A percentile compares a stretch with the other conserved stretches of the same genome.
Conservation (phyloP, 2,888 invertebrate genomes). For the Cyclophora albipunctata region DNA sequence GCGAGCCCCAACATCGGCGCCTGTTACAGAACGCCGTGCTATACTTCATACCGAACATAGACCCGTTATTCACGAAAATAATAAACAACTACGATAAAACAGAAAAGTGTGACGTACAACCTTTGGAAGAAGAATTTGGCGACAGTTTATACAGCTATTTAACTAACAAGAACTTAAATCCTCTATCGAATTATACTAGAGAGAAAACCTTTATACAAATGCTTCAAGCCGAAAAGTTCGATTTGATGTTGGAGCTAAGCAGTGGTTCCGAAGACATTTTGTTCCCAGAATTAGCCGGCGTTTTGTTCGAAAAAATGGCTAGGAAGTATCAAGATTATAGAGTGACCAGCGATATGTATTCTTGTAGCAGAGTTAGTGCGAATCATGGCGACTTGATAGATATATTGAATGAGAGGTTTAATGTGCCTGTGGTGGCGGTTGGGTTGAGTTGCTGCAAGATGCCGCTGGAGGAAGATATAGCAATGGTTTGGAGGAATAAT, state of each 20-base stretch:
- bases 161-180: conserved; percentile 56
- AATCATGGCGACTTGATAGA: conserved; percentile 72
- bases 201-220: conserved; percentile 79
- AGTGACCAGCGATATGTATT: conserved; percentile 44
- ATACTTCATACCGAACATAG: conserved; percentile 83
- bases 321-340: conserved; percentile 58
- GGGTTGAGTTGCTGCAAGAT: conserved; percentile 90
- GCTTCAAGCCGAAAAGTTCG: conserved; percentile 79
- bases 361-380: conserved; percentile 35
- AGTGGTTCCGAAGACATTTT: conserved; percentile 82
- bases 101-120: conserved; percentile 45
- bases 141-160: conserved; percentile 74
- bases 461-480: conserved; percentile 80
- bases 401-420: conserved; percentile 77
- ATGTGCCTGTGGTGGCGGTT: conserved; percentile 80
- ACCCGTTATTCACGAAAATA: conserved; percentile 45
- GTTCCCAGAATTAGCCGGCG: conserved; percentile 56
- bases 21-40: conserved; percentile 83
- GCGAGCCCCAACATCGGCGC: conserved; percentile 78
- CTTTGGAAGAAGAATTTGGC: conserved; percentile 78
- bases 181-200: conserved; percentile 56
- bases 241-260: conserved; percentile 82
- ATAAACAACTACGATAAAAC: conserved; percentile 39
- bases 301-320: conserved; percentile 67
- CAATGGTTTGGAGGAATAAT: conserved; percentile 82